Percentiles rank a stretch among this genome's conserved stretches.
phyloP scores from a whole-genome alignment of 2,888 invertebrate species.

The Eumerus sabulonum region DNA sequence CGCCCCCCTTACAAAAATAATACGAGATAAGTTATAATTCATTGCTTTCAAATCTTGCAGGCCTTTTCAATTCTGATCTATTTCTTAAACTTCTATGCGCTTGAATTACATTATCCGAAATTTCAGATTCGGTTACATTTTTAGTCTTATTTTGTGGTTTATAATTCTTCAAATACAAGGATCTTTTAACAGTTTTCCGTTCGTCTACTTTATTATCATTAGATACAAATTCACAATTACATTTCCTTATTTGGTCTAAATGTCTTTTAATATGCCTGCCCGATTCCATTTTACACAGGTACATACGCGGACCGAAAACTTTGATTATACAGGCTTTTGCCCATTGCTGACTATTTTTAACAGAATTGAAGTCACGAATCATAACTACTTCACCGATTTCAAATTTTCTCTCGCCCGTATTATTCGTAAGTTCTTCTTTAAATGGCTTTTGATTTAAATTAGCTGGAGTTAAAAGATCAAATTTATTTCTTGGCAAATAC shows the following conservation, averaged over 20 bases:
- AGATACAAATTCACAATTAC: neutral
- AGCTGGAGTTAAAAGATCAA: slow-evolving; percentile 5
- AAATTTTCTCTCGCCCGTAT: too few relatives aligned
- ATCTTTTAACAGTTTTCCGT: neutral
- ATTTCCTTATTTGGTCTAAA: slow-evolving; percentile 15
- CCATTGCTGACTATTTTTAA: slow-evolving; percentile 12
- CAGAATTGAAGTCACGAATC: slow-evolving; percentile 18
- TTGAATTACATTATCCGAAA: neutral
- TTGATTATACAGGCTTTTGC: slow-evolving; percentile 12
- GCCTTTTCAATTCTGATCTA: neutral
- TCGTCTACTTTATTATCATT: neutral
- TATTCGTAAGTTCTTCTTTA: neutral
- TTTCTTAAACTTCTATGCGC: neutral
- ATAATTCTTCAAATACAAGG: neutral
- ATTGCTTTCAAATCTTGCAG: neutral
- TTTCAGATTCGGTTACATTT: neutral
- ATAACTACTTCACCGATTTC: neutral
- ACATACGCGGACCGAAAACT: slow-evolving; percentile 28
- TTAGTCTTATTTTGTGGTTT: neutral
- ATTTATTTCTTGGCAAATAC: slow-evolving; percentile 5
- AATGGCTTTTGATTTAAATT: neutral
- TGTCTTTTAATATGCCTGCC: slow-evolving; percentile 28
- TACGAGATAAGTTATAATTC: neutral
- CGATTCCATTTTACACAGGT: slow-evolving; percentile 30
- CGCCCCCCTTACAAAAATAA: slow-evolving; percentile 5